Percentiles rank a stretch among this genome's conserved stretches.
Evolutionary conservation across 2,888 invertebrate species (phyloP).

Genomic region (Oxycera nigricornis): DNA sequence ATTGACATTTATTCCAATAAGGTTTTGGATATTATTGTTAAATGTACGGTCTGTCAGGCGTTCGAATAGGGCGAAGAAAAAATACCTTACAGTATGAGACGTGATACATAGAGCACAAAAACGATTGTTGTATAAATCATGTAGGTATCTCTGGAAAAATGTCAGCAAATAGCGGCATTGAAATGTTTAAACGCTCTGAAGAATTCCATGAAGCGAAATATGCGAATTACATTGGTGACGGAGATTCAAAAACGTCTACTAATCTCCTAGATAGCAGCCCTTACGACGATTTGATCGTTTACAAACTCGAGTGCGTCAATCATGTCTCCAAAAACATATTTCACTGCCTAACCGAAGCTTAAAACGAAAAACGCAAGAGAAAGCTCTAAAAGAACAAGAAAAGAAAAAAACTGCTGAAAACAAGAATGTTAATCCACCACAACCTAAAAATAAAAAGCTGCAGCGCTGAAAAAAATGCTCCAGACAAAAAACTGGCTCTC

Average conservation of each 20-base stretch:
- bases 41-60: background rate
- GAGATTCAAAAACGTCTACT: background rate
- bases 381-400: conserved; percentile 8
- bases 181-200: background rate
- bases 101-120: background rate
- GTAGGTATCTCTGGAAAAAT: background rate
- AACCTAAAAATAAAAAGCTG: too few relatives aligned
- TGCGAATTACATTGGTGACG: background rate
- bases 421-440: background rate
- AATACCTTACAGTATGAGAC: background rate
- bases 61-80: background rate
- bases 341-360: background rate
- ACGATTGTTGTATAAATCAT: background rate
- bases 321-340: background rate
- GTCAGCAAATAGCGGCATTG: background rate
- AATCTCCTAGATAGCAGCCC: background rate
- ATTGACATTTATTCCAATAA: background rate
- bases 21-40: background rate
- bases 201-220: background rate
- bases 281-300: background rate
- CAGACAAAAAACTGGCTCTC: too few relatives aligned
- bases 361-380: background rate
- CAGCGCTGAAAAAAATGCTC: too few relatives aligned
- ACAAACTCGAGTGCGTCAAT: background rate
- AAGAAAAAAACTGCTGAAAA: background rate